Conservation (phyloP, 1,140 invertebrate species). For the Eumaeus atala region DNA sequence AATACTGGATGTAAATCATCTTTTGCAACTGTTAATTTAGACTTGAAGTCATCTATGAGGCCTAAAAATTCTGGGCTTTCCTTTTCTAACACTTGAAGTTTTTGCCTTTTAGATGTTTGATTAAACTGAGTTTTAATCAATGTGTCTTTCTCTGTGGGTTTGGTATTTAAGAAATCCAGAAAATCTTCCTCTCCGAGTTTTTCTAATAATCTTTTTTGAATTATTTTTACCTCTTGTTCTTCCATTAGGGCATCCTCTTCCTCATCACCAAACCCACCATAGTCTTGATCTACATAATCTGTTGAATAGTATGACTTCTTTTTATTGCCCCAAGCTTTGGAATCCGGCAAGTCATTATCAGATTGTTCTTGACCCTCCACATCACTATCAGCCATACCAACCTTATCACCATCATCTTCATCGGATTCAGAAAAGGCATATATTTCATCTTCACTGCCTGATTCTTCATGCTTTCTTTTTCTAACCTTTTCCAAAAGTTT, state of each 20-base stretch:
- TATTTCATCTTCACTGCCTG: conserved; percentile 79
- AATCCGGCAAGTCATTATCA: conserved; percentile 82
- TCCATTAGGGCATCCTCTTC: conserved; percentile 85
- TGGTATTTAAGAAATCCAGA: conserved; percentile 77
- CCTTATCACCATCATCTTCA: conserved; percentile 55
- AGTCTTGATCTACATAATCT: conserved; percentile 92
- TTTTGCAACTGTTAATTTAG: conserved; percentile 79
- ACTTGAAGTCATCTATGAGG: conserved; percentile 85
- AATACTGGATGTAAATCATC: conserved; percentile 79
- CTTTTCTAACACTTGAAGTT: conserved; percentile 83
- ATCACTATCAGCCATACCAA: conserved; percentile 79
- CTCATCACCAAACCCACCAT: conserved; percentile 82
- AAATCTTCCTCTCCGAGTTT: conserved; percentile 89
- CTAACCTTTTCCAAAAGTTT: conserved; percentile 77
- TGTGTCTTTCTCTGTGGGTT: conserved; percentile 60
- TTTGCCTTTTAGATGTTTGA: conserved; percentile 83
- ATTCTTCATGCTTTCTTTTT: conserved; percentile 71
- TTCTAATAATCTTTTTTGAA: conserved; percentile 85
- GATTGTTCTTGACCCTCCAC: conserved; percentile 81
- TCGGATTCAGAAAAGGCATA: conserved; percentile 77
- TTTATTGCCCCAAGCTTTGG: conserved; percentile 90
- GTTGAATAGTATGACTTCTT: conserved; percentile 87
- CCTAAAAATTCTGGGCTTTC: conserved; percentile 89
- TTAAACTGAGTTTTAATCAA: conserved; percentile 83
- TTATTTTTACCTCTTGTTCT: conserved; percentile 88